Conservation (phyloP, 1,140 invertebrate genomes). For the Copidosoma floridanum region DNA sequence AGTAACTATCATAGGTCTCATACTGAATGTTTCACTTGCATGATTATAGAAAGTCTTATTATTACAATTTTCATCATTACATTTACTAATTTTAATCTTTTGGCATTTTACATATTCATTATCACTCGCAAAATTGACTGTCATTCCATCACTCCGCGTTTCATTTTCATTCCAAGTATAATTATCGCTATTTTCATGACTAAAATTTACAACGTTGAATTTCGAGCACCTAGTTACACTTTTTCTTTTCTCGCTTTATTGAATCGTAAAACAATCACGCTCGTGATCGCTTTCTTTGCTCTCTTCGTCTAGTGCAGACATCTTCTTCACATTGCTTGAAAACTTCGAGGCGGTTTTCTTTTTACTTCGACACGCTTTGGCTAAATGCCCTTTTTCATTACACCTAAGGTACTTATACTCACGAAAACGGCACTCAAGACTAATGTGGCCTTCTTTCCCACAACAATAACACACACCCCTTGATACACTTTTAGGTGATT, state of each 20-base stretch:
- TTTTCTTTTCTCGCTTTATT: neutral
- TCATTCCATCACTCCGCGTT: neutral
- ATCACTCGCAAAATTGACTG: neutral
- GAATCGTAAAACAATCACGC: neutral
- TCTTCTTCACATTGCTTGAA: neutral
- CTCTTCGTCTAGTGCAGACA: neutral
- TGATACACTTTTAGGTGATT: neutral
- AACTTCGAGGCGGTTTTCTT: no score
- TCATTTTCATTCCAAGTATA: neutral
- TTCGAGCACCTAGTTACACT: neutral
- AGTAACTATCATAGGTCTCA: conserved; percentile 3
- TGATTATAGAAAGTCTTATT: neutral
- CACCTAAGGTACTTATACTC: neutral
- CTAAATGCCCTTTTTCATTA: conserved; percentile 12
- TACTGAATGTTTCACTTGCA: neutral
- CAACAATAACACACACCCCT: conserved; percentile 6
- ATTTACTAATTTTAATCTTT: neutral
- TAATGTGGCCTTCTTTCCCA: neutral
- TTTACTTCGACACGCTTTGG: neutral
- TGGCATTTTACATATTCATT: neutral
- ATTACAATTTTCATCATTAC: neutral
- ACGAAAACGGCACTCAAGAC: neutral
- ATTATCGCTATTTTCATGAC: neutral
- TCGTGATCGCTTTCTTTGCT: neutral
- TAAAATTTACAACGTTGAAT: neutral